Percentiles rank a stretch among this genome's conserved stretches.
Evolutionary conservation across 2,797 vertebrate species (phyloP).

Genomic region (Decapterus maruadsi): DNA sequence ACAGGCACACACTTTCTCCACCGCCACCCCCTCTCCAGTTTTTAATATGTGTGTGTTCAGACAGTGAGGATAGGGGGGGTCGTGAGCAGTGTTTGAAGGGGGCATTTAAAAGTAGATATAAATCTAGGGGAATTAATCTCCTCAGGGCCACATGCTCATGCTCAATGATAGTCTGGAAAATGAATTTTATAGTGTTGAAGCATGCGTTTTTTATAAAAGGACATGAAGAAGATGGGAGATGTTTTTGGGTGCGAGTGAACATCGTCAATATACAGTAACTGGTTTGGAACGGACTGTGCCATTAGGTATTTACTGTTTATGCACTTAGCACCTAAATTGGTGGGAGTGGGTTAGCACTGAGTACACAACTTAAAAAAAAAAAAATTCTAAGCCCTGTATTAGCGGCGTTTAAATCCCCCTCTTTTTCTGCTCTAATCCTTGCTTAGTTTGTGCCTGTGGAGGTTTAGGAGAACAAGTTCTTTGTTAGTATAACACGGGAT

Average conservation of each 20-base stretch:
- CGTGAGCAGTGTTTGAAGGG: not conserved
- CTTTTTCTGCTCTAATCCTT: conserved; percentile 69
- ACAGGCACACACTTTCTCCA: conserved; percentile 2
- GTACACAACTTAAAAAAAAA: conserved; percentile 50
- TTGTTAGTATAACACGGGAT: conserved; percentile 72
- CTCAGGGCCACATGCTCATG: conserved; percentile 28
- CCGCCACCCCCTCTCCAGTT: not conserved
- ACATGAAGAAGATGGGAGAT: conserved; percentile 41
- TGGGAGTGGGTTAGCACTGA: conserved; percentile 11
- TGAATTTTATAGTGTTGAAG: conserved; percentile 19
- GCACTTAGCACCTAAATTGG: conserved; percentile 31
- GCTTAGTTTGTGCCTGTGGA: conserved; percentile 63
- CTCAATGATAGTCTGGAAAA: conserved; percentile 29
- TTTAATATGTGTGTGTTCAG: conserved; percentile 5
- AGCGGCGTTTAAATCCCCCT: conserved; percentile 50
- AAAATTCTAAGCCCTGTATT: conserved; percentile 51
- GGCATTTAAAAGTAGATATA: conserved; percentile 24
- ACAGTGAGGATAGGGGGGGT: not conserved
- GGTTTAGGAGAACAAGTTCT: conserved; percentile 55
- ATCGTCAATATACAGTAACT: conserved; percentile 48
- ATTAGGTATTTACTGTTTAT: conserved; percentile 18
- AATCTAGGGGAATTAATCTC: conserved; percentile 23
- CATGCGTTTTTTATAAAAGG: conserved; percentile 32
- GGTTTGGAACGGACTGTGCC: conserved; percentile 31
- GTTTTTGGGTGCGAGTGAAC: conserved; percentile 31